These are phyloP conservation scores for Cryptus armator DNA, from an alignment of 2,888 invertebrate genomes.

Conservation along the genomic window DNA sequence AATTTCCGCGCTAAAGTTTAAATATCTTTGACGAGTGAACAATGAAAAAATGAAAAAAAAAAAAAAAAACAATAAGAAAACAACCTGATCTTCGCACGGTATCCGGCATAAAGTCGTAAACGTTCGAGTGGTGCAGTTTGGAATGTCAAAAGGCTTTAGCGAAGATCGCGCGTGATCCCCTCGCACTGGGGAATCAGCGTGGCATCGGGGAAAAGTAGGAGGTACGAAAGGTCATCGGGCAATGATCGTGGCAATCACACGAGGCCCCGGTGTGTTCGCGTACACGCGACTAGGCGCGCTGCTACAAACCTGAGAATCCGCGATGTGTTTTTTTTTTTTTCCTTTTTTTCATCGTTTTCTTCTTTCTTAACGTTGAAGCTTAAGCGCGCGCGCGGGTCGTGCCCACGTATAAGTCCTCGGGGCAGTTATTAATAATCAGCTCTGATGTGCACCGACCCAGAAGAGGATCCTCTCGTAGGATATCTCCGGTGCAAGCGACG, in stretches of 20 bases:
- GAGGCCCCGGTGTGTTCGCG: conserved; percentile 44
- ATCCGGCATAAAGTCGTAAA: conserved; percentile 23
- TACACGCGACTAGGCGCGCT: conserved; percentile 66
- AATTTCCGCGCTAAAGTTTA: not conserved
- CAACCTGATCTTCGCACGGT: conserved; percentile 5
- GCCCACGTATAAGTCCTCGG: conserved; percentile 73
- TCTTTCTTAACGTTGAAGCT: conserved; percentile 16
- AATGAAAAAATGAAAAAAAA: conserved; percentile 11
- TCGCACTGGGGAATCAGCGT: conserved; percentile 48
- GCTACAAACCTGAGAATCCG: conserved; percentile 65
- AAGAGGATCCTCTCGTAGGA: conserved; percentile 71
- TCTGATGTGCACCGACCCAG: conserved; percentile 71
- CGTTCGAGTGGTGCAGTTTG: conserved; percentile 25
- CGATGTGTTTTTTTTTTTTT: conserved; percentile 36
- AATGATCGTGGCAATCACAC: conserved; percentile 69
- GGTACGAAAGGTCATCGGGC: conserved; percentile 68
- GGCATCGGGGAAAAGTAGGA: conserved; percentile 46
- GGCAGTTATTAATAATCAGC: conserved; percentile 74
- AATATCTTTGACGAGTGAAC: not conserved
- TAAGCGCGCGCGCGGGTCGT: conserved; percentile 57
- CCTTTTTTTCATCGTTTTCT: not conserved
- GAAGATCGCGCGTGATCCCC: conserved; percentile 42
- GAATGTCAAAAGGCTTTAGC: conserved; percentile 58
- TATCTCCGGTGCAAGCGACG: conserved; percentile 52
- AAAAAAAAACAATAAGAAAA: conserved; percentile 15